Conservation (phyloP, 1,140 invertebrate species). For the Mesaphorura yosii region DNA sequence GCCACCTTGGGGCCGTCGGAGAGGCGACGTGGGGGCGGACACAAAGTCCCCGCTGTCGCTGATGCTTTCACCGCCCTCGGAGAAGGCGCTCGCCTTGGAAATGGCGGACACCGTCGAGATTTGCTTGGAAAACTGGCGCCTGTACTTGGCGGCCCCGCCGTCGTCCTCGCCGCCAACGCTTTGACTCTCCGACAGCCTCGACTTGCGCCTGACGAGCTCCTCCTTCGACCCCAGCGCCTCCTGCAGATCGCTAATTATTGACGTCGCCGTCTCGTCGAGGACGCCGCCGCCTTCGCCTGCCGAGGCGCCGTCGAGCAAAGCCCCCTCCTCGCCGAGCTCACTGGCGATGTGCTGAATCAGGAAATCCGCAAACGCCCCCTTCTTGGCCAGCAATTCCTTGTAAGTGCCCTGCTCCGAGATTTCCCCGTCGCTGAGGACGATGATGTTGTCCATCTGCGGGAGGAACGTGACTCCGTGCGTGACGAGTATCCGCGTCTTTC, state of each 20-base stretch:
- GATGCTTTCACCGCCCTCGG: too few relatives aligned
- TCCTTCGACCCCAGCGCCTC: constrained; percentile 13
- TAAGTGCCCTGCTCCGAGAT: constrained; percentile 74
- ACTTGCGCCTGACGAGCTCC: neutral
- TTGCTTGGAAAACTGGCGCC: too few relatives aligned
- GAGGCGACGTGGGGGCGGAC: too few relatives aligned
- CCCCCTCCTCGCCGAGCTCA: constrained; percentile 34
- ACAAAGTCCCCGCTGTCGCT: too few relatives aligned
- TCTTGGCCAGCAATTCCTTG: constrained; percentile 63
- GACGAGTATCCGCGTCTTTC: constrained; percentile 32
- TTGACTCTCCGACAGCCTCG: neutral
- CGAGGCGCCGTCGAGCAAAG: constrained; percentile 11
- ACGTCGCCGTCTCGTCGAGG: too few relatives aligned
- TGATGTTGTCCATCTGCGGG: constrained; percentile 60
- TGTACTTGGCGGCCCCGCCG: too few relatives aligned
- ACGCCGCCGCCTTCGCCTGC: too few relatives aligned
- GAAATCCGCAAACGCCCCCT: constrained; percentile 42
- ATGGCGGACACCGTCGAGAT: too few relatives aligned
- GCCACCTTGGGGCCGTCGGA: too few relatives aligned
- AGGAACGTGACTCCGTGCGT: constrained; percentile 38
- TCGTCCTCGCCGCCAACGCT: neutral
- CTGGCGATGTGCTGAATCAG: constrained; percentile 69
- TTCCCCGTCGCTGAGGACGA: constrained; percentile 70
- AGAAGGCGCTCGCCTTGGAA: too few relatives aligned
- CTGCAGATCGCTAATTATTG: constrained; percentile 14